Evolutionary conservation across 2,113 vertebrate species (phyloP), one percentile per base, ranked within the genome.

Genomic region (Mustela lutreola): DNA sequence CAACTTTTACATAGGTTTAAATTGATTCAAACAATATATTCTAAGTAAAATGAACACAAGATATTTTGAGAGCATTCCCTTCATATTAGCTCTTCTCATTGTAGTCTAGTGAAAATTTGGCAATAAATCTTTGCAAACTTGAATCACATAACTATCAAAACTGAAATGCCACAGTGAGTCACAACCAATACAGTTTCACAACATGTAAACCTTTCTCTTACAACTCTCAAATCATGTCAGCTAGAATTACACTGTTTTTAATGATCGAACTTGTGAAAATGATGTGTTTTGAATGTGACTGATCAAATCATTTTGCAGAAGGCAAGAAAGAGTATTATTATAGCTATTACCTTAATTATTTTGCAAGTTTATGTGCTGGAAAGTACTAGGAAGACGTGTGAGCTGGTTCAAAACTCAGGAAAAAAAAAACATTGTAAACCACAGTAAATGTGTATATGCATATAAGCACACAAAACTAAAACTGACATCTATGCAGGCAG

Each of bases 401-500:
- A 95, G 65, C 36, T 48, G 33, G 58, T 5, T 91, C 85, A 24
- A 76, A 96, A 84, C 65, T 48, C 73, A 0, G 85, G 91, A 14
- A 75, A 95, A 93, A 50, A 18, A 16, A 91, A 62, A 19, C 4
- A 2, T 1, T 95, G 33, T 39, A 97, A 97, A 95, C 60, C 12
- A 83, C 31, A 87, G 22, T 42, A 80, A 36, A 7, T 36, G 1
- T 81, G 48, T 45, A 9, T n/a, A 83, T 28, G 45, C 58, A 84
- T 24, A 65, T 60, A 96, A 71, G 78, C 85, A 94, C 67, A 91
- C 19, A 56, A n/a, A 62, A 71, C 60, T 82, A 81, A 98, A 97
- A 63, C 50, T 94, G 81, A 84, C 33, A 7, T 24, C 65, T 94
- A 42, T 2, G 60, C 16, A 91, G 96, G 79, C 86, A 53, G 28